Percentiles rank a stretch among this genome's conserved stretches.
Conservation (phyloP, 1,140 invertebrate species). For the Zophobas atratus region DNA sequence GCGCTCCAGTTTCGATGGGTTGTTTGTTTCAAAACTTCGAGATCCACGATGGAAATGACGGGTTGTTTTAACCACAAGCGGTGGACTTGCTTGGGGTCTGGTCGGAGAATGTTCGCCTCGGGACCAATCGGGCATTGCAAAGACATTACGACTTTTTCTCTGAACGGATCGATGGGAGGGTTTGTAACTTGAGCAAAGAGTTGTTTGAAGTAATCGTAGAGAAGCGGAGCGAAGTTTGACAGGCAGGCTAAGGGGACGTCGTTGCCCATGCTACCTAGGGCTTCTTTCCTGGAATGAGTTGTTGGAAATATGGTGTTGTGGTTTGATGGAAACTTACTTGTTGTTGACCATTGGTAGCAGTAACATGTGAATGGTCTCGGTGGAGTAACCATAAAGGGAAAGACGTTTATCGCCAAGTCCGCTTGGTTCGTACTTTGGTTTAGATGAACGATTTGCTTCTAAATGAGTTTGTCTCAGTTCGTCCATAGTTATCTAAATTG, state of each 20-base stretch:
- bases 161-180: constrained; percentile 99
- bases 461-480: constrained; percentile 74
- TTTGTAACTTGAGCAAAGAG: constrained; percentile 99
- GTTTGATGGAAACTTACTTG: constrained; percentile 77
- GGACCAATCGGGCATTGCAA: constrained; percentile 93
- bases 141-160: constrained; percentile 99
- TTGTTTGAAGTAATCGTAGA: constrained; percentile 99
- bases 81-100: constrained; percentile 86
- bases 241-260: constrained; percentile 97
- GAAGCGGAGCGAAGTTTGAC: constrained; percentile 93
- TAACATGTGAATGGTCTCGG: constrained; percentile 95
- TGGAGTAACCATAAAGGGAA: constrained; percentile 93
- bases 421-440: constrained; percentile 68
- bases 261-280: constrained; percentile 99
- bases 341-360: constrained; percentile 97
- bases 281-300: constrained; percentile 88
- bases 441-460: constrained; percentile 67
- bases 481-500: constrained; percentile 77
- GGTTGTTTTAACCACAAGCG: constrained; percentile 95
- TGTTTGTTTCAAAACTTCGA: constrained; percentile 89
- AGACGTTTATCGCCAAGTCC: constrained; percentile 88
- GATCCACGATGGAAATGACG: constrained; percentile 92
- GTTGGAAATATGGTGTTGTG: neutral
- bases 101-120: constrained; percentile 94
- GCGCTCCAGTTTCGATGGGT: constrained; percentile 94